phyloP scores from a whole-genome alignment of 2,888 invertebrate species.

The Eupithecia exiguata region DNA sequence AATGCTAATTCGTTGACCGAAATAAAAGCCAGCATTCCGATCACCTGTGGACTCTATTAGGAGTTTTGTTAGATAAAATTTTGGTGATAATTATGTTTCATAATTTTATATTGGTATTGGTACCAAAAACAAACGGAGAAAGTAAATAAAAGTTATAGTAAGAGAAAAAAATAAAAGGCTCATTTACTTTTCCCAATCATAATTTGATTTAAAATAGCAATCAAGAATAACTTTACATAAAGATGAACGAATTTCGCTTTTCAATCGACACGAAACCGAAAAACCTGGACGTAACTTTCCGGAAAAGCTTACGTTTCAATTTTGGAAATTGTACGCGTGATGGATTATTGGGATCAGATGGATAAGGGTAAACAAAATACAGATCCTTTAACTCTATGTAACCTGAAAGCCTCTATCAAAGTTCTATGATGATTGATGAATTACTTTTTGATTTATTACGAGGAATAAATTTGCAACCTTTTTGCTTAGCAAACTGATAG shows the following conservation, averaged over 20 bases:
- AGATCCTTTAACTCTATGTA: background rate
- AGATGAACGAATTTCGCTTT: background rate
- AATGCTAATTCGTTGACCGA: no score
- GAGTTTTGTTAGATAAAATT: no score
- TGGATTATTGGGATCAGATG: constrained; percentile 17
- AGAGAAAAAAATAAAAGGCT: background rate
- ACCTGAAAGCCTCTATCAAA: background rate
- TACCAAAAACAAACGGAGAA: background rate
- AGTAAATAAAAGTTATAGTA: background rate
- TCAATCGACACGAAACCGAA: background rate
- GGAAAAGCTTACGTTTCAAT: constrained; percentile 23
- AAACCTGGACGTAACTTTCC: constrained; percentile 8
- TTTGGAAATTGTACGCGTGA: constrained; percentile 15
- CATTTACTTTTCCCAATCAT: background rate
- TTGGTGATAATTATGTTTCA: background rate
- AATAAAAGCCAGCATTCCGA: no score
- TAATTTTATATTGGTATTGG: background rate
- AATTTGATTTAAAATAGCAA: background rate
- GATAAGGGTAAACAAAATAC: constrained; percentile 15
- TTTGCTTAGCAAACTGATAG: background rate
- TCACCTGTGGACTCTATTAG: no score
- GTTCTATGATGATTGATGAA: background rate
- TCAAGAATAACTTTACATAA: background rate
- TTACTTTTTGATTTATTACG: background rate
- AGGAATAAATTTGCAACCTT: background rate